These are phyloP conservation scores for Dorcus parallelipipedus DNA, from an alignment of 2,888 invertebrate genomes.

Conservation along the genomic window DNA sequence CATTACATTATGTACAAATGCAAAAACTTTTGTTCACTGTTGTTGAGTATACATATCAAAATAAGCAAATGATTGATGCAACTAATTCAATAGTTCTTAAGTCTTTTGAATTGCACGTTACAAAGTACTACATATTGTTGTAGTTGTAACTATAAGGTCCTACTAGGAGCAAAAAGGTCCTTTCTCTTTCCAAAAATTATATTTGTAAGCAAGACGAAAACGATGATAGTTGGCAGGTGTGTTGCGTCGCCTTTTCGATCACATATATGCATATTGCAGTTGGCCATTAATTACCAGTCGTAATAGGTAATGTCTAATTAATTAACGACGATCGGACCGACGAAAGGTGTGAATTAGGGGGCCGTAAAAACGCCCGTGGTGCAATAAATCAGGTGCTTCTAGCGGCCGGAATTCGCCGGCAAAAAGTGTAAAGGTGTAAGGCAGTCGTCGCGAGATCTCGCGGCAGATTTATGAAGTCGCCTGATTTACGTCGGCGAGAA, in stretches of 20 bases:
- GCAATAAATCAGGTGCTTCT: constrained; percentile 12
- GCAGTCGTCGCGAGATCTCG: constrained; percentile 23
- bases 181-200: no score
- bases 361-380: constrained; percentile 14
- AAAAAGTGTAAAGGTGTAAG: constrained; percentile 23
- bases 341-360: constrained; percentile 18
- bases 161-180: no score
- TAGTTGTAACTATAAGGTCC: no score
- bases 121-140: no score
- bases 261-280: constrained; percentile 7
- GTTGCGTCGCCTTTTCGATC: neutral
- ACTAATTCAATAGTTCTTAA: no score
- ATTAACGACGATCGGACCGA: constrained; percentile 22
- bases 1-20: no score
- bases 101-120: no score
- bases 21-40: no score
- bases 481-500: constrained; percentile 32
- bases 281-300: constrained; percentile 25
- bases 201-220: no score
- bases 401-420: constrained; percentile 9
- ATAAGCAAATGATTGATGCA: no score
- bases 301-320: constrained; percentile 23
- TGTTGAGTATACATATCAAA: no score
- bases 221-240: no score
- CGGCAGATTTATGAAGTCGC: constrained; percentile 36